Conservation (phyloP, 35 echinoderm and acorn worm genomes). For the Apostichopus parvimensis region DNA sequence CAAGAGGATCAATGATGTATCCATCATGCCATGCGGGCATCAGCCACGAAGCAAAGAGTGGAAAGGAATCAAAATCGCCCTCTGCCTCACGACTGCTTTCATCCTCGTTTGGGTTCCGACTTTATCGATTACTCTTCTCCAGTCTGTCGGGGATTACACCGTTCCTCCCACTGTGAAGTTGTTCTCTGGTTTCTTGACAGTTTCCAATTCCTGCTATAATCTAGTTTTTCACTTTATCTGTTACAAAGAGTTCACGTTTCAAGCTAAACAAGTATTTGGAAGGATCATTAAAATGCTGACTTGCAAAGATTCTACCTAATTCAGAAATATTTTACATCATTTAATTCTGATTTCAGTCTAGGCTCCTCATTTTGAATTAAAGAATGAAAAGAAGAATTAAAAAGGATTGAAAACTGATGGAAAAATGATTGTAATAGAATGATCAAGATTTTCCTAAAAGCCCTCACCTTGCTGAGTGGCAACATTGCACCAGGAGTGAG, state of each 20-base stretch:
- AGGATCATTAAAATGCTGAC: neutral
- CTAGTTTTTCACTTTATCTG: neutral
- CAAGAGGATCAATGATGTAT: neutral
- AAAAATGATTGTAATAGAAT: too few species aligned
- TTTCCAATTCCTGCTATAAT: neutral
- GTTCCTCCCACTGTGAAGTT: neutral
- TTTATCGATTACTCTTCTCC: neutral
- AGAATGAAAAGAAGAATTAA: too few species aligned
- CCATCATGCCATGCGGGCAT: neutral
- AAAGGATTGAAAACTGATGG: too few species aligned
- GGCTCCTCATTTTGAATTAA: too few species aligned
- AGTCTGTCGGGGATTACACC: neutral
- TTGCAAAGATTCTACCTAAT: neutral
- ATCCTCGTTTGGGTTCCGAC: neutral
- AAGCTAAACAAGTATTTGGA: neutral
- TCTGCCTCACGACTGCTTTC: neutral
- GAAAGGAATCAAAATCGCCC: constrained; percentile 19
- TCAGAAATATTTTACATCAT: too few species aligned
- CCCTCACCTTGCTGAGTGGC: too few species aligned
- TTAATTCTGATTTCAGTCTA: too few species aligned
- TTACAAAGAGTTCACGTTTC: constrained; percentile 1
- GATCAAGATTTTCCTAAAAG: too few species aligned
- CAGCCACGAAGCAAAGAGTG: neutral
- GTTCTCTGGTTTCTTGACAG: neutral
- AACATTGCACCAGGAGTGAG: too few species aligned